Conservation (phyloP, 1,140 invertebrate genomes). For the Capitella teleta region DNA sequence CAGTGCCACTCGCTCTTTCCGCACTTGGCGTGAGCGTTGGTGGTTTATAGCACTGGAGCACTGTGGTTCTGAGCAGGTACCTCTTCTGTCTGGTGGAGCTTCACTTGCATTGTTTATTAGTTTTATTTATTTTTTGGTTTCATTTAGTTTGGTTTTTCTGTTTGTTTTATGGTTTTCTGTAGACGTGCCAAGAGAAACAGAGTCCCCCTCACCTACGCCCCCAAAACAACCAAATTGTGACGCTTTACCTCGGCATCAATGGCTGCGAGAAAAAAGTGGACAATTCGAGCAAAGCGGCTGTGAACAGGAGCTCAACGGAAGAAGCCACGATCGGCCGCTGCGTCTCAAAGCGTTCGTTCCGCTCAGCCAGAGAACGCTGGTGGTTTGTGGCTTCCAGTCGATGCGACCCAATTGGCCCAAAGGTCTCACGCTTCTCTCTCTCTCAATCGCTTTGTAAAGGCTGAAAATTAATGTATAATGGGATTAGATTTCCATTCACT, state of each 20-base stretch:
- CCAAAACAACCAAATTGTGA: too few species aligned
- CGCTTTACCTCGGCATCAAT: too few species aligned
- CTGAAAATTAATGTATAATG: too few species aligned
- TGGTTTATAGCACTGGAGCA: constrained; percentile 3
- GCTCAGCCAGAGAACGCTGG: constrained; percentile 24
- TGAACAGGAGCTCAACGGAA: neutral
- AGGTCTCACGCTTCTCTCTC: neutral
- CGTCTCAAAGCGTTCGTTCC: constrained; percentile 17
- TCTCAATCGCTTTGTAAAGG: neutral
- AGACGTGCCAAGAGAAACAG: too few species aligned
- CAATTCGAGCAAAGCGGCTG: too few species aligned
- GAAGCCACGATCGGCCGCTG: constrained; percentile 22
- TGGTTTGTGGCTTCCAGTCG: constrained; percentile 19
- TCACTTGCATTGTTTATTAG: neutral
- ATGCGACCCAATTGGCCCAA: constrained; percentile 11
- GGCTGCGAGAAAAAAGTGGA: too few species aligned
- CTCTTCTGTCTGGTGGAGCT: neutral
- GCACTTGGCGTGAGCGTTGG: constrained; percentile 1
- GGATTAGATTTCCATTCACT: too few species aligned
- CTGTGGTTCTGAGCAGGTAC: neutral
- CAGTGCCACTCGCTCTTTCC: neutral
- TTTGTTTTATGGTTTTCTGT: neutral
- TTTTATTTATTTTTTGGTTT: neutral
- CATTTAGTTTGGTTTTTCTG: neutral
- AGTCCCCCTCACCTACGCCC: too few species aligned